Conservation (phyloP, 2,888 invertebrate genomes). For the Philonicus albiceps region DNA sequence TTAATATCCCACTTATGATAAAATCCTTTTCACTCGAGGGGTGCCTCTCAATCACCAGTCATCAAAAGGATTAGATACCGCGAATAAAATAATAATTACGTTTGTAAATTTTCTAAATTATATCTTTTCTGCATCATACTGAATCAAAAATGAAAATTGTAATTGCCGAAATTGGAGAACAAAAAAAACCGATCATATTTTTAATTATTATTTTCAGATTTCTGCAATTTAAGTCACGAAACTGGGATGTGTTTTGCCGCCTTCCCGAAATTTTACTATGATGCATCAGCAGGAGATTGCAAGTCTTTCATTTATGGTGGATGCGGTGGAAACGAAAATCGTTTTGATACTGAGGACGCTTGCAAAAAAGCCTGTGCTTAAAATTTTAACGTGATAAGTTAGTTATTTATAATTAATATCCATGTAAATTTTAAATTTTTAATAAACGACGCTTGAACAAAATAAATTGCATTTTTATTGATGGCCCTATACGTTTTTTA, state of each 20-base stretch:
- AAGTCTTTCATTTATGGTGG: conserved; percentile 75
- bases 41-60: too few species aligned
- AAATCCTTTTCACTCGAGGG: too few species aligned
- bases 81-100: too few species aligned
- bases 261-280: conserved; percentile 50
- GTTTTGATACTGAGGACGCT: background rate
- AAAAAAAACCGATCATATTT: background rate
- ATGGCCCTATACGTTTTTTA: too few species aligned
- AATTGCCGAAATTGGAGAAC: too few species aligned
- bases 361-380: conserved; percentile 29
- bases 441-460: background rate
- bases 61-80: too few species aligned
- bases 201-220: background rate
- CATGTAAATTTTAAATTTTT: background rate
- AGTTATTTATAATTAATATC: background rate
- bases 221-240: background rate
- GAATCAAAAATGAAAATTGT: too few species aligned
- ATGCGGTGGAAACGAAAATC: conserved; percentile 60
- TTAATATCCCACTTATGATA: too few species aligned
- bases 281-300: conserved; percentile 69
- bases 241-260: background rate
- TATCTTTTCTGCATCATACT: background rate
- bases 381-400: background rate
- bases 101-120: too few species aligned
- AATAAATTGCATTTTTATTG: background rate